phyloP scores from a whole-genome alignment of 2,888 invertebrate genomes.

The Drosophila demipolita region DNA sequence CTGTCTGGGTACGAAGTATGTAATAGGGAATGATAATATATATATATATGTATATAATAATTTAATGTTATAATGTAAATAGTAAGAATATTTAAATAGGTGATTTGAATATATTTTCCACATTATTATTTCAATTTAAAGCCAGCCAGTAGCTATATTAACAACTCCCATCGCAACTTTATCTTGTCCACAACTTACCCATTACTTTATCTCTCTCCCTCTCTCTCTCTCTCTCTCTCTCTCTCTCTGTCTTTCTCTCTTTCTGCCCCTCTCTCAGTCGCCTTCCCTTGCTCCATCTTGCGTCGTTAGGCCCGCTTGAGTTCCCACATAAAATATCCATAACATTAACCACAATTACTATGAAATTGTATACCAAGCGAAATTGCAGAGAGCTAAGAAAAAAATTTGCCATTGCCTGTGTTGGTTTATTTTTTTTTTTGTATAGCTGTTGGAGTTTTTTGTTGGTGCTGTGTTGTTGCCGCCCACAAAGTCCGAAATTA shows the following conservation, averaged over 20 bases:
- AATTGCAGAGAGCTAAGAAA: conserved; percentile 32
- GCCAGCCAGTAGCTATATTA: background rate
- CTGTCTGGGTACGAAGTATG: background rate
- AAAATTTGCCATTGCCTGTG: conserved; percentile 38
- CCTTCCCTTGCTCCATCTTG: background rate
- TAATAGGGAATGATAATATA: background rate
- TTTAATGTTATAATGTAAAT: background rate
- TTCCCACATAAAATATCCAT: conserved; percentile 76
- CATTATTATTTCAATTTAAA: conserved; percentile 1
- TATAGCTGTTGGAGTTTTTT: background rate
- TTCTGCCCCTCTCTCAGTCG: background rate
- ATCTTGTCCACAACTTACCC: conserved; percentile 17
- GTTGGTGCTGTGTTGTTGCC: conserved; percentile 31
- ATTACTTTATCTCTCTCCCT: background rate
- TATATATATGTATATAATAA: too few relatives aligned
- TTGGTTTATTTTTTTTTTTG: conserved; percentile 16
- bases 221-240: background rate
- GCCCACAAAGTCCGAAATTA: conserved; percentile 73
- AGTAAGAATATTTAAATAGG: background rate
- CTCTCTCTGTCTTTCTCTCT: background rate
- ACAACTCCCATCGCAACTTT: background rate
- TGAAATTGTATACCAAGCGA: conserved; percentile 59
- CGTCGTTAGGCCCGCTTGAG: conserved; percentile 13
- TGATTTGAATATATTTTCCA: background rate
- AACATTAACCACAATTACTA: conserved; percentile 80